A percentile compares a stretch with the other conserved stretches of the same genome.
These are phyloP conservation scores for Zophobas atratus DNA, from an alignment of 1,140 invertebrate species.

Conservation along the genomic window DNA sequence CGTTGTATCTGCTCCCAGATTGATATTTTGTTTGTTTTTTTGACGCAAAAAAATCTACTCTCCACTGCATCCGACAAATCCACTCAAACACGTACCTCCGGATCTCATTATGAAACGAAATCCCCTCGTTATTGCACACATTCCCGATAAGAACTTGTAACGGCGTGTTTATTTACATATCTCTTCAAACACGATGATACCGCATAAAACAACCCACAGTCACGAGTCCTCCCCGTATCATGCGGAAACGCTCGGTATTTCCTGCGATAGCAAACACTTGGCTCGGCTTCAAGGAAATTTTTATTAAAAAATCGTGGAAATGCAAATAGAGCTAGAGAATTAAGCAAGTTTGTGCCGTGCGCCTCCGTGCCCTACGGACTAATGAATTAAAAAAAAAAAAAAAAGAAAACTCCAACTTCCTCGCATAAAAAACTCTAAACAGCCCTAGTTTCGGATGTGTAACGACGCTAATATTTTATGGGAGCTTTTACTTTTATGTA, in stretches of 20 bases:
- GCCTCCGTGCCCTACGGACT: not conserved
- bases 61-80: too few species aligned
- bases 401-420: not conserved
- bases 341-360: conserved; percentile 5
- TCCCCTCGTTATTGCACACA: not conserved
- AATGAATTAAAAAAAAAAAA: conserved; percentile 10
- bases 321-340: conserved; percentile 3
- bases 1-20: too few species aligned
- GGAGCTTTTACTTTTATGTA: conserved; percentile 38
- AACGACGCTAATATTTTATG: conserved; percentile 38
- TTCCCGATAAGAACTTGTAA: conserved; percentile 1
- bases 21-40: too few species aligned
- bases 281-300: conserved; percentile 8
- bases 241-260: conserved; percentile 10
- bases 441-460: not conserved
- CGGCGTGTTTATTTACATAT: conserved; percentile 16
- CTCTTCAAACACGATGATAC: conserved; percentile 8
- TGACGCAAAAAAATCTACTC: too few species aligned
- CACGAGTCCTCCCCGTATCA: conserved; percentile 6
- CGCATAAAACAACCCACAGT: conserved; percentile 3
- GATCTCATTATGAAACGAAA: too few species aligned
- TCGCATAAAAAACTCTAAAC: not conserved
- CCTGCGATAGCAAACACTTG: conserved; percentile 24
- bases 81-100: too few species aligned
- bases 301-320: conserved; percentile 17